Conservation (phyloP, 2,113 vertebrate genomes). For the Cricetomys ansorgei region DNA sequence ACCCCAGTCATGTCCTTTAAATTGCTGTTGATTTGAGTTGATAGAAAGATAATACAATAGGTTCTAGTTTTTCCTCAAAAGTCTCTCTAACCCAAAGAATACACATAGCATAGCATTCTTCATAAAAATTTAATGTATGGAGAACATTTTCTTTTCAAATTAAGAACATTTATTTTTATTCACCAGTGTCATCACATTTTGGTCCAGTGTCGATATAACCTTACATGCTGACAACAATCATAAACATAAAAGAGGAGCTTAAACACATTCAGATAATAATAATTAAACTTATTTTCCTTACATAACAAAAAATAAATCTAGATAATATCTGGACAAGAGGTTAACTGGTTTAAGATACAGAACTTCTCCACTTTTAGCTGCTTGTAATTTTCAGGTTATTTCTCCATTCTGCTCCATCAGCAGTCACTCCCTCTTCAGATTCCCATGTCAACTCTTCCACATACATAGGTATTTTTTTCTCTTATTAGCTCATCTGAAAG, state of each 20-base stretch:
- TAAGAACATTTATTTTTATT: neutral
- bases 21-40: neutral
- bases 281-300: neutral
- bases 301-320: neutral
- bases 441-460: neutral
- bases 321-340: neutral
- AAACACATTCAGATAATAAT: neutral
- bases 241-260: neutral
- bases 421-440: neutral
- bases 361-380: neutral
- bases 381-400: neutral
- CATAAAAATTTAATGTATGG: neutral
- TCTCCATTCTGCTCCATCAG: neutral
- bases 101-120: neutral
- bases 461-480: neutral
- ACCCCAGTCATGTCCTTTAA: neutral
- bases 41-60: neutral
- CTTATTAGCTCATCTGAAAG: neutral
- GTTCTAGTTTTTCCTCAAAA: conserved; percentile 32
- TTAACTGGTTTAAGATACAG: neutral
- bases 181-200: neutral
- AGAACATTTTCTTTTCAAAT: neutral
- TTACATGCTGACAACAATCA: neutral
- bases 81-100: neutral
- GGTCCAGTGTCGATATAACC: neutral